Conservation (phyloP, 2,888 invertebrate genomes). For the Synanthedon tipuliformis region DNA sequence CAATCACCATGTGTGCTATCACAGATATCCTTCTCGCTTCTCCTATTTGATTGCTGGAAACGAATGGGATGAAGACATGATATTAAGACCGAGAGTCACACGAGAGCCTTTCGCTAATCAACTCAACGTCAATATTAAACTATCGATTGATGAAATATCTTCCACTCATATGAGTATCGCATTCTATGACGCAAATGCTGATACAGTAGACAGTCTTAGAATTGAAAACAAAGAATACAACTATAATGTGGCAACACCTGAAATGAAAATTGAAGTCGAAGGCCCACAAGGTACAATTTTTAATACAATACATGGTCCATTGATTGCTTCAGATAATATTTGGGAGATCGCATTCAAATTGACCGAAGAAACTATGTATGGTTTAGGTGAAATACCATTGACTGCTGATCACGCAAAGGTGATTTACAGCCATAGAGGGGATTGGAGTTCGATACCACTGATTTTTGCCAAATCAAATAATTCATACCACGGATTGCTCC, state of each 20-base stretch:
- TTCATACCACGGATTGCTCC: conserved; percentile 66
- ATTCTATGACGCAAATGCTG: conserved; percentile 33
- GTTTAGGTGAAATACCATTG: conserved; percentile 65
- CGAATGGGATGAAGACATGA: conserved; percentile 36
- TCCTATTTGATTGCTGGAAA: conserved; percentile 41
- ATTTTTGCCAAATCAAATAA: conserved; percentile 64
- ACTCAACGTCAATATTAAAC: conserved; percentile 19
- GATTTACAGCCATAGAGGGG: conserved; percentile 55
- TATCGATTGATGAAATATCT: conserved; percentile 43
- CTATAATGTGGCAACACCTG: conserved; percentile 32
- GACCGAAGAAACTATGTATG: conserved; percentile 64
- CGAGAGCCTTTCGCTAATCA: conserved; percentile 37
- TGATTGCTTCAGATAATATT: conserved; percentile 70
- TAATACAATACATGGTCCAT: conserved; percentile 66
- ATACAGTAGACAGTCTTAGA: conserved; percentile 22
- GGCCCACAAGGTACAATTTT: conserved; percentile 44
- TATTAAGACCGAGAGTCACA: conserved; percentile 35
- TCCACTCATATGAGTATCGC: conserved; percentile 40
- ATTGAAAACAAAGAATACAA: conserved; percentile 29
- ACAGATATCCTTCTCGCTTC: conserved; percentile 63
- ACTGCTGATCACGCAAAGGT: conserved; percentile 34
- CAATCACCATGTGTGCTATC: conserved; percentile 51
- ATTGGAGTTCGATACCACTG: conserved; percentile 55
- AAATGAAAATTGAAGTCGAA: conserved; percentile 34
- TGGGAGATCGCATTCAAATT: conserved; percentile 72